Evolutionary conservation across 1,140 invertebrate species (phyloP).

Genomic region (Bombus terrestris): DNA sequence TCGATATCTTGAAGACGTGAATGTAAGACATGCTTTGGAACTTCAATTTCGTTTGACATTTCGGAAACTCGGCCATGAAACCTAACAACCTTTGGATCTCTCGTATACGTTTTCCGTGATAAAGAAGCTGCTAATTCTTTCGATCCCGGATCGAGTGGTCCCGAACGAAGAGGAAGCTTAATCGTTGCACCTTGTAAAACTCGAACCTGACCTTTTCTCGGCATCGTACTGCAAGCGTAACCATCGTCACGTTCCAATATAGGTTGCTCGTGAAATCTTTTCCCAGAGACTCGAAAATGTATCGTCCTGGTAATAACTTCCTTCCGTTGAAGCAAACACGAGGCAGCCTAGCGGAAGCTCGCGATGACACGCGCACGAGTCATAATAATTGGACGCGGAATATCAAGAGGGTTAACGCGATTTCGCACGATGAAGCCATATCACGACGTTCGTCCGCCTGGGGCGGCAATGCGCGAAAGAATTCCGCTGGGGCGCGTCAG

Average conservation of each 20-base stretch:
- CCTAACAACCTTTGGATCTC: constrained; percentile 3
- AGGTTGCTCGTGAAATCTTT: not conserved
- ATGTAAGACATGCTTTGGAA: not conserved
- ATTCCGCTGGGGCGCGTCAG: constrained; percentile 24
- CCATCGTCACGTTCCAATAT: not conserved
- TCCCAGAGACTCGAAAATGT: not conserved
- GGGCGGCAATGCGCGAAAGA: constrained; percentile 5
- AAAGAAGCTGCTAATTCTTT: not conserved
- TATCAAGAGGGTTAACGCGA: constrained; percentile 43
- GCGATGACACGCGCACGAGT: not conserved
- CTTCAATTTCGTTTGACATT: constrained; percentile 6
- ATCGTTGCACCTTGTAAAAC: constrained; percentile 3
- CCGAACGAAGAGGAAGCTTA: not conserved
- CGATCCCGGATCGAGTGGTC: not conserved
- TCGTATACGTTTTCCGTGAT: not conserved
- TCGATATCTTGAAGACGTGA: not conserved
- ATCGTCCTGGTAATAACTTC: not conserved
- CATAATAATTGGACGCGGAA: constrained; percentile 15
- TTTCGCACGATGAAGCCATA: constrained; percentile 6
- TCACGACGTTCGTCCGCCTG: constrained; percentile 18
- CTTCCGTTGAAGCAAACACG: too few species aligned
- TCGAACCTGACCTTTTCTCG: not conserved
- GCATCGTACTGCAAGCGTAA: too few species aligned
- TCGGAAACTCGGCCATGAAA: not conserved
- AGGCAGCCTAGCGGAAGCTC: not conserved